Percentiles rank a stretch among this genome's conserved stretches.
Conservation (phyloP, 2,797 vertebrate genomes). For the Macropodus opercularis region DNA sequence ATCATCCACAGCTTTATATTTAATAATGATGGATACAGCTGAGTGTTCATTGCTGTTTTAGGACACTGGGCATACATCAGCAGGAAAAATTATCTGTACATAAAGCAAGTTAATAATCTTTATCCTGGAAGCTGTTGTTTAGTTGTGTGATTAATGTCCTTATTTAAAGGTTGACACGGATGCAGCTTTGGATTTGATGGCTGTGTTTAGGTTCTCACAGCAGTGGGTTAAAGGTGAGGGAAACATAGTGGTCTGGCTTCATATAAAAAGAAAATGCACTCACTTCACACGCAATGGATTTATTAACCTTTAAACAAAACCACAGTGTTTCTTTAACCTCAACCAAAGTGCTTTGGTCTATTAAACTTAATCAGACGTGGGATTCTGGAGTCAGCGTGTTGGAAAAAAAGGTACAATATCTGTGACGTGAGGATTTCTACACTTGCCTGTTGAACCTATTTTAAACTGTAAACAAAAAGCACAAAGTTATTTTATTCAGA, state of each 20-base stretch:
- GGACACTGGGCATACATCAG: constrained; percentile 47
- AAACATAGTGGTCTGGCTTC: too few relatives aligned
- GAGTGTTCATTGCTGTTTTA: constrained; percentile 36
- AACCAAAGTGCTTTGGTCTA: too few relatives aligned
- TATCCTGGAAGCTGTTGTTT: constrained; percentile 40
- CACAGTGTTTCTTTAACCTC: too few relatives aligned
- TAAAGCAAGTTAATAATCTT: constrained; percentile 44
- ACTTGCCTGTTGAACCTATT: neutral
- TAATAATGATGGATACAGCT: constrained; percentile 58
- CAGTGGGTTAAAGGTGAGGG: too few relatives aligned
- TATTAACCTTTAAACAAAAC: too few relatives aligned
- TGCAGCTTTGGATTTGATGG: too few relatives aligned
- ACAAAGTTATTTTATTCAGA: neutral
- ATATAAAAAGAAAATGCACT: too few relatives aligned
- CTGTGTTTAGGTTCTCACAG: too few relatives aligned
- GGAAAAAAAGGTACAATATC: neutral
- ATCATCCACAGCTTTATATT: constrained; percentile 42
- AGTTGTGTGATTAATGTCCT: constrained; percentile 41
- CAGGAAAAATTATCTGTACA: constrained; percentile 25
- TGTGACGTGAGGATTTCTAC: neutral
- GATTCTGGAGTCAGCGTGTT: too few relatives aligned
- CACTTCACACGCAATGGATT: too few relatives aligned
- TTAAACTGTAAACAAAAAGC: neutral
- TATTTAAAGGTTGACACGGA: constrained; percentile 35
- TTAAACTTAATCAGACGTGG: too few relatives aligned